Conservation (phyloP, 2,888 invertebrate genomes). For the Sepiola atlantica region DNA sequence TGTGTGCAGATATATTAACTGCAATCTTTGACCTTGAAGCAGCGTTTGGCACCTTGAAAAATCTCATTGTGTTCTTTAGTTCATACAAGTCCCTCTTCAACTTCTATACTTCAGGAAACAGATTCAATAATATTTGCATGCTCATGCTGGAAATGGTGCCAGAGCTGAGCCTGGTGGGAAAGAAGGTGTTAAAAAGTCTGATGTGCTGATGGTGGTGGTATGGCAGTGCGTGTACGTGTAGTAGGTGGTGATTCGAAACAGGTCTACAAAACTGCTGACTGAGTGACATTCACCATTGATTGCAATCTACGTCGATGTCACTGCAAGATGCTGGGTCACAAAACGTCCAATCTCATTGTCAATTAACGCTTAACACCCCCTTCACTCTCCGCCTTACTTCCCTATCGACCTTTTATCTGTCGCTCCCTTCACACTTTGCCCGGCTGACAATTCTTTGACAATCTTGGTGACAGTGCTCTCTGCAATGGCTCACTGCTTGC, state of each 20-base stretch:
- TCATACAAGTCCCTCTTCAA: not conserved
- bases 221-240: not conserved
- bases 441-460: not conserved
- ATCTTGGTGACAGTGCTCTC: conserved; percentile 32
- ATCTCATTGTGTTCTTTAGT: not conserved
- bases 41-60: not conserved
- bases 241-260: not conserved
- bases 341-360: conserved; percentile 32
- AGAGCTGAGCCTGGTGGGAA: not conserved
- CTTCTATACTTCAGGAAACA: not conserved
- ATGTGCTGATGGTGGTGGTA: not conserved
- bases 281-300: conserved; percentile 21
- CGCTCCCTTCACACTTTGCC: not conserved
- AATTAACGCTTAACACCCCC: not conserved
- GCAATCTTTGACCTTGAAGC: not conserved
- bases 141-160: not conserved
- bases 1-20: not conserved
- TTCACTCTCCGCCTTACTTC: not conserved
- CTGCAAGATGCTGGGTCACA: conserved; percentile 20
- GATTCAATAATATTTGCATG: not conserved
- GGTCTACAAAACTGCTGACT: conserved; percentile 9
- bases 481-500: not conserved
- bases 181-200: not conserved
- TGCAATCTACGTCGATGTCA: conserved; percentile 23
- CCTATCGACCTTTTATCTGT: not conserved